Evolutionary conservation across 2,888 invertebrate species (phyloP), one percentile per base, ranked within the genome.

Genomic region (Tricholauxania praeusta): DNA sequence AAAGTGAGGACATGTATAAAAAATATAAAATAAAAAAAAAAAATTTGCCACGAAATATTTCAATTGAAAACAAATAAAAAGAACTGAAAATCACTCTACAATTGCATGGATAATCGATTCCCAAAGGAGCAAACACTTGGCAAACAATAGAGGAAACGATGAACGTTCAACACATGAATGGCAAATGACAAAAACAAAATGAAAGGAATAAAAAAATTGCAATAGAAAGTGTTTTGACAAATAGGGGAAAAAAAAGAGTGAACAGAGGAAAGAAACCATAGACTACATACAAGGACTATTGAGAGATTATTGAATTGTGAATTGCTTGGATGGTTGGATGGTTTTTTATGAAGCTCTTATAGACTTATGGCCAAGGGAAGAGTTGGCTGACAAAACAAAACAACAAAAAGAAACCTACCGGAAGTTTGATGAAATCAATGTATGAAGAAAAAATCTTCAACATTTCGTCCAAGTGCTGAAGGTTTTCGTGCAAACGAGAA

Each of bases 51-150:
- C 60, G 68, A 63, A 70, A 70, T 62, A 63, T 49, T 70, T 47
- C 70, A 63, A 63, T 63, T 70, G 52, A 68, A 68, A 69, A 69
- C 15, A 17, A 22, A 59, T 17, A 39, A 72, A 19, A 75, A 83
- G 80, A 81, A 83, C 82, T 83, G 84, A 85, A 86, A 86, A 86
- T 86, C 85, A 84, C 81, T 86, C 83, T 83, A 85, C 86, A 85
- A 86, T 85, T 85, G 86, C 83, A 80, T 80, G 84, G 82, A 85
- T 84, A 85, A 84, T 85, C 85, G 84, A 85, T 86, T 84, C 84
- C 84, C 86, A 83, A 84, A 85, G 86, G 85, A 83, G 82, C 82
- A 80, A 85, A 85, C 86, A 86, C 86, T 85, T 83, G 75, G 59
- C 77, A 75, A 62, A 72, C 67, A 72, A 72, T 51, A 65, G 47